Percentiles rank a stretch among this genome's conserved stretches.
Conservation (phyloP, 1,140 invertebrate species). For the Leptinotarsa lineolata region DNA sequence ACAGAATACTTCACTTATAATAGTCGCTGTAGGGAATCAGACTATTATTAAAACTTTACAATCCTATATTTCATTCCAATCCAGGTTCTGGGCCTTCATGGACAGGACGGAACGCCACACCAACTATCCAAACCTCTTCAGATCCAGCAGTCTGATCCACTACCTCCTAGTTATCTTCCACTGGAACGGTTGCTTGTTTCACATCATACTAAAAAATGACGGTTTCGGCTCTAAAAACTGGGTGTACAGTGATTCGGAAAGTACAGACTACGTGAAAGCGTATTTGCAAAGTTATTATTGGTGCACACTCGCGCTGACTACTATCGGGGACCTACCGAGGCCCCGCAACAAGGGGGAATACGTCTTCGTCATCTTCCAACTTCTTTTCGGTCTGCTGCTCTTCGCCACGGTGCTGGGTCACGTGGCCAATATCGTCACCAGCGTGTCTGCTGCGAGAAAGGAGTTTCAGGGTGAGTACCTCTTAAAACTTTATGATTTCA, state of each 20-base stretch:
- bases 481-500: too few species aligned
- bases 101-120: slow-evolving; percentile 97
- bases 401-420: slow-evolving; percentile 92
- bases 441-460: slow-evolving; percentile 89
- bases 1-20: too few species aligned
- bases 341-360: slow-evolving; percentile 89
- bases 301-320: slow-evolving; percentile 94
- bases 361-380: slow-evolving; percentile 82
- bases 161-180: slow-evolving; percentile 98
- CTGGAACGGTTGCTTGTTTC: slow-evolving; percentile 98
- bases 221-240: slow-evolving; percentile 90
- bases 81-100: slow-evolving; percentile 93
- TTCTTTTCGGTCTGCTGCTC: slow-evolving; percentile 86
- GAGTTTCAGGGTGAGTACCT: slow-evolving; percentile 89
- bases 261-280: slow-evolving; percentile 86
- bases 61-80: slow-evolving; percentile 54
- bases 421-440: slow-evolving; percentile 94
- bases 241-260: slow-evolving; percentile 83
- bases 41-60: too few species aligned
- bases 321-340: slow-evolving; percentile 79
- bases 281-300: slow-evolving; percentile 98
- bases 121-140: slow-evolving; percentile 97
- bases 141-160: slow-evolving; percentile 91
- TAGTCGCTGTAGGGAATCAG: too few species aligned
- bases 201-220: slow-evolving; percentile 93